A percentile compares a stretch with the other conserved stretches of the same genome.
Evolutionary conservation across 2,113 vertebrate species (phyloP).

Genomic region (Tinamus guttatus): DNA sequence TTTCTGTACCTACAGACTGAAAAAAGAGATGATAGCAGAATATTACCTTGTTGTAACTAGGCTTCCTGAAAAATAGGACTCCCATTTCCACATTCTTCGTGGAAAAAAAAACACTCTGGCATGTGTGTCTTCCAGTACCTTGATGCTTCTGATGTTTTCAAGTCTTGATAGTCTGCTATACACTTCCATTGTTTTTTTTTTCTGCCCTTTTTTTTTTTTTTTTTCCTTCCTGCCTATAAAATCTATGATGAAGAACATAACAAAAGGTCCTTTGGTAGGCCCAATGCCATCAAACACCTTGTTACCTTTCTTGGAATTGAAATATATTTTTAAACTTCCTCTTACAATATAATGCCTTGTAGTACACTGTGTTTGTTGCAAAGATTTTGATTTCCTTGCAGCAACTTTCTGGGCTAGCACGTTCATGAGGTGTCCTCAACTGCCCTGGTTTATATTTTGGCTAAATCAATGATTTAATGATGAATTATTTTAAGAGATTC

Average conservation of each 20-base stretch:
- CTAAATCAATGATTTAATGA: not conserved
- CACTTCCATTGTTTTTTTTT: too few species aligned
- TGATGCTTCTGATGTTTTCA: not conserved
- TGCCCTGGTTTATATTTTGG: not conserved
- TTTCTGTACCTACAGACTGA: not conserved
- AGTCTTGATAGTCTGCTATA: not conserved
- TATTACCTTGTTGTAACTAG: not conserved
- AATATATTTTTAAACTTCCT: not conserved
- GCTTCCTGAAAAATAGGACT: not conserved
- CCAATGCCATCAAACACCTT: not conserved
- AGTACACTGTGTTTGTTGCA: not conserved
- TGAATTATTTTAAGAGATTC: not conserved
- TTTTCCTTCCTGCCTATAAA: too few species aligned
- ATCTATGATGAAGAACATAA: fast-evolving
- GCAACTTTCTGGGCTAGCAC: not conserved
- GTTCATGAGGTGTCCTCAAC: fast-evolving
- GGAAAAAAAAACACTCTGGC: not conserved
- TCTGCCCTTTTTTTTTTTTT: too few species aligned
- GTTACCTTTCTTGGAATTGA: not conserved
- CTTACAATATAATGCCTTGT: not conserved
- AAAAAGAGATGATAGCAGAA: not conserved
- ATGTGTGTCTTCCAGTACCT: not conserved
- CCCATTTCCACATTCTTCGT: too few species aligned
- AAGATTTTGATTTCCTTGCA: not conserved
- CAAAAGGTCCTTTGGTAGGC: not conserved